phyloP scores from a whole-genome alignment of 2,113 vertebrate genomes.

The Notothenia rossii region DNA sequence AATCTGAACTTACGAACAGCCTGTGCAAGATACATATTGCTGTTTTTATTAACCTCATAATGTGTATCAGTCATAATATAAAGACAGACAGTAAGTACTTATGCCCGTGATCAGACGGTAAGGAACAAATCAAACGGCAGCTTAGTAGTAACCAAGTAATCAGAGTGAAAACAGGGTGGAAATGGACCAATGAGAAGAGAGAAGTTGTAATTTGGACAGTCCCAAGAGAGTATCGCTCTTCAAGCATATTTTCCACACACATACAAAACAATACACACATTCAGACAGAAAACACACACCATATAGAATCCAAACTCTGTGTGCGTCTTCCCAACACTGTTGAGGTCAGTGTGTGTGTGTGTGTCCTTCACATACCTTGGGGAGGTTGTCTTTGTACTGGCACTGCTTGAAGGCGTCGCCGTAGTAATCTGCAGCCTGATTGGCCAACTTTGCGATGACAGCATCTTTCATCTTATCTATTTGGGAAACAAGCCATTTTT shows the following conservation, averaged over 20 bases:
- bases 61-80: conserved; percentile 5
- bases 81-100: conserved; percentile 19
- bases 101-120: conserved; percentile 19
- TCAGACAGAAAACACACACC: conserved; percentile 30
- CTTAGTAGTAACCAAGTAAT: conserved; percentile 40
- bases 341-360: not conserved
- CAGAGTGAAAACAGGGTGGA: conserved; percentile 56
- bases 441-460: conserved; percentile 96
- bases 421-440: conserved; percentile 97
- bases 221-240: conserved; percentile 36
- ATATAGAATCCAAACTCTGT: conserved; percentile 21
- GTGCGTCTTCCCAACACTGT: not conserved
- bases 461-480: conserved; percentile 98
- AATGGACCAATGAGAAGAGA: conserved; percentile 63
- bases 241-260: conserved; percentile 13
- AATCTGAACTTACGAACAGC: no score
- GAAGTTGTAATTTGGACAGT: conserved; percentile 34
- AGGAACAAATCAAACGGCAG: conserved; percentile 36
- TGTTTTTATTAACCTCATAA: not conserved
- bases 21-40: no score
- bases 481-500: conserved; percentile 15
- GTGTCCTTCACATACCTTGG: conserved; percentile 89
- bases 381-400: conserved; percentile 97
- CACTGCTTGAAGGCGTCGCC: conserved; percentile 98
- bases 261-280: conserved; percentile 29